Evolutionary conservation across 2,113 vertebrate genomes (phyloP), one percentile per base, ranked within the genome.

Genomic region (Erythrocercus mccallii): DNA sequence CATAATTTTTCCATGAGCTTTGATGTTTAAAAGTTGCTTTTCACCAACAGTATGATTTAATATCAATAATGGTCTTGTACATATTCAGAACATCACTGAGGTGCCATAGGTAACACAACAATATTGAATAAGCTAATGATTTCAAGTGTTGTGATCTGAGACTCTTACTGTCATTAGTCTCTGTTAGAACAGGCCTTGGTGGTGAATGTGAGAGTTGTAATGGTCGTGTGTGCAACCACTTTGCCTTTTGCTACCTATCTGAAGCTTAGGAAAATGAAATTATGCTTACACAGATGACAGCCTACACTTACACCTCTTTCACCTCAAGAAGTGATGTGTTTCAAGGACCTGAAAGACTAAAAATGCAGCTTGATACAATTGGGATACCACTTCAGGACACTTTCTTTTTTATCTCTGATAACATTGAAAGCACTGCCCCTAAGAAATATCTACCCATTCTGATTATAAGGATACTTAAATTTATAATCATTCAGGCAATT

Each of bases 221-320:
- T 10, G 25, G 37, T 30, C 2, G 0, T 40, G 27, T 65, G 30
- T 4, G 2, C 31, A 72, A 88, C 4, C 1, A 1, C 54, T 82
- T 80, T 82, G 37, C 23, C 25, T 57, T 86, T 82, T 78, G 33
- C 44, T 86, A 31, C 22, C 21, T 30, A 31, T 28, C 24, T 88
- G 79, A 64, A 88, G 14, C 20, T 93, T 53, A 56, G 72, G 48
- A 69, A 88, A 72, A 69, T 31, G 2, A 83, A 93, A 81, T 54
- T 61, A 35, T 47, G 10, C 31, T 72, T 58, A 45, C 47, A 88
- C 6, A 74, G 24, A 44, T 48, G 30, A 60, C 24, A 92, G 44
- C 13, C 37, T 60, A 33, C 25, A 45, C 9, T 57, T 8, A 30
- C 9, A 61, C 4, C 51, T 61, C 81, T 88, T 88, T 83, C 44